phyloP scores from a whole-genome alignment of 2,113 vertebrate genomes.

The Caranx melampygus region DNA sequence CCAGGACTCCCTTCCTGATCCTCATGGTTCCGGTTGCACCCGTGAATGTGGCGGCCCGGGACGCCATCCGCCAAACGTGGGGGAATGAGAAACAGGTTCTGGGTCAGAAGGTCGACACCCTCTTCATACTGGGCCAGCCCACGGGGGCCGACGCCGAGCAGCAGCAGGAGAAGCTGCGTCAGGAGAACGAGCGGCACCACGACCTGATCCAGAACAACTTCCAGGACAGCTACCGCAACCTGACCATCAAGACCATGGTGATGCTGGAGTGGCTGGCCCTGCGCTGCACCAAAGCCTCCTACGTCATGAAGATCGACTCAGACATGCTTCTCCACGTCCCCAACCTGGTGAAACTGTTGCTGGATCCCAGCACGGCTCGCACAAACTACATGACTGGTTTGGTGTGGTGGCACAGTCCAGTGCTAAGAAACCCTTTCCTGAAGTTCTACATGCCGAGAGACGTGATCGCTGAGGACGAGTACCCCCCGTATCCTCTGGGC shows the following conservation, averaged over 20 bases:
- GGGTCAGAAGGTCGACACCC: slow-evolving; percentile 51
- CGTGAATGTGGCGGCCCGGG: not conserved
- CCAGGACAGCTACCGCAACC: slow-evolving; percentile 80
- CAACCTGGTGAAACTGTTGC: slow-evolving; percentile 88
- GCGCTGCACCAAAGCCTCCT: slow-evolving; percentile 77
- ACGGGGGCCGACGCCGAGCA: not conserved
- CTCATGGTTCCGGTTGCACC: slow-evolving; percentile 75
- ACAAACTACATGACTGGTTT: slow-evolving; percentile 91
- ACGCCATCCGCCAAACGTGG: slow-evolving; percentile 81
- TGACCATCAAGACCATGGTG: slow-evolving; percentile 86
- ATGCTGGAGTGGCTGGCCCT: slow-evolving; percentile 83
- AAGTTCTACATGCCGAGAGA: slow-evolving; percentile 91
- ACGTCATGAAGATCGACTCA: slow-evolving; percentile 90
- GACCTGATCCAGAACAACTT: slow-evolving; percentile 87
- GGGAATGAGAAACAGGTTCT: slow-evolving; percentile 74
- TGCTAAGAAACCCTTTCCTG: slow-evolving; percentile 87
- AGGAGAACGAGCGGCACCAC: slow-evolving; percentile 71
- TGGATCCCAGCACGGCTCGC: slow-evolving; percentile 82
- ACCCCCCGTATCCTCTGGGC: slow-evolving; percentile 94
- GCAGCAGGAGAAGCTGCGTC: slow-evolving; percentile 34
- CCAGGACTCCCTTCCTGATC: slow-evolving; percentile 76
- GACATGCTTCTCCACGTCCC: slow-evolving; percentile 90
- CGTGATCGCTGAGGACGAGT: slow-evolving; percentile 87
- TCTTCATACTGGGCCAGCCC: slow-evolving; percentile 79
- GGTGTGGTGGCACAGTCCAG: slow-evolving; percentile 90